Conservation (phyloP, 2,797 vertebrate genomes). For the Pseudomugil gertrudae region DNA sequence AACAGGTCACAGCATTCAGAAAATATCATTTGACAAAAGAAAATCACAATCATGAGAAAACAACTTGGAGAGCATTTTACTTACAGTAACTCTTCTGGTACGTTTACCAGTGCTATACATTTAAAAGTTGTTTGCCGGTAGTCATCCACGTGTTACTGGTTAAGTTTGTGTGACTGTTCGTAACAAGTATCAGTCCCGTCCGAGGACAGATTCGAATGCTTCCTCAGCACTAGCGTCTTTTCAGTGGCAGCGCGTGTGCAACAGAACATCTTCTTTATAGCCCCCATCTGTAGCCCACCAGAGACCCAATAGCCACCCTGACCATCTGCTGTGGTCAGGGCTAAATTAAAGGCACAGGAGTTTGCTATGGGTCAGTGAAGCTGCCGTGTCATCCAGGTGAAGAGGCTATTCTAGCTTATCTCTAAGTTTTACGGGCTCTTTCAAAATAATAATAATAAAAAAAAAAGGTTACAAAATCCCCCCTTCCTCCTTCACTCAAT, state of each 20-base stretch:
- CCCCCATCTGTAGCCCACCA: slow-evolving; percentile 65
- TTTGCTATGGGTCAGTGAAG: slow-evolving; percentile 80
- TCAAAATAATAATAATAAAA: slow-evolving; percentile 47
- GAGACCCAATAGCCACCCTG: slow-evolving; percentile 66
- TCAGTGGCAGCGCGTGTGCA: slow-evolving; percentile 62
- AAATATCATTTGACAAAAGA: slow-evolving; percentile 72
- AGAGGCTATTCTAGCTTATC: slow-evolving; percentile 59
- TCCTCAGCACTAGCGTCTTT: slow-evolving; percentile 47
- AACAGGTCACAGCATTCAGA: slow-evolving; percentile 78
- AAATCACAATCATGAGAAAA: slow-evolving; percentile 69
- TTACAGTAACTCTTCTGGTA: slow-evolving; percentile 62
- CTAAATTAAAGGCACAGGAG: slow-evolving; percentile 84
- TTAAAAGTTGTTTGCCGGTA: slow-evolving; percentile 59
- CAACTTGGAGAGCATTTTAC: slow-evolving; percentile 62
- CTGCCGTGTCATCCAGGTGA: slow-evolving; percentile 66
- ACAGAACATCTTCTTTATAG: slow-evolving; percentile 55
- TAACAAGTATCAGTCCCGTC: slow-evolving; percentile 52
- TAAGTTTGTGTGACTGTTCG: slow-evolving; percentile 11
- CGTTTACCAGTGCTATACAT: slow-evolving; percentile 67
- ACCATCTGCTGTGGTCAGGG: slow-evolving; percentile 67
- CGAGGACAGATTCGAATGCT: slow-evolving; percentile 43
- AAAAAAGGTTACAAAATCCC: slow-evolving; percentile 41
- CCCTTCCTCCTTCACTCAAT: slow-evolving; percentile 6
- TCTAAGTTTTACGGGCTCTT: slow-evolving; percentile 45
- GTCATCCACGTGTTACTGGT: slow-evolving; percentile 39